A percentile compares a stretch with the other conserved stretches of the same genome.
phyloP scores from a whole-genome alignment of 1,140 invertebrate genomes.

The Nixonia krombeini region DNA sequence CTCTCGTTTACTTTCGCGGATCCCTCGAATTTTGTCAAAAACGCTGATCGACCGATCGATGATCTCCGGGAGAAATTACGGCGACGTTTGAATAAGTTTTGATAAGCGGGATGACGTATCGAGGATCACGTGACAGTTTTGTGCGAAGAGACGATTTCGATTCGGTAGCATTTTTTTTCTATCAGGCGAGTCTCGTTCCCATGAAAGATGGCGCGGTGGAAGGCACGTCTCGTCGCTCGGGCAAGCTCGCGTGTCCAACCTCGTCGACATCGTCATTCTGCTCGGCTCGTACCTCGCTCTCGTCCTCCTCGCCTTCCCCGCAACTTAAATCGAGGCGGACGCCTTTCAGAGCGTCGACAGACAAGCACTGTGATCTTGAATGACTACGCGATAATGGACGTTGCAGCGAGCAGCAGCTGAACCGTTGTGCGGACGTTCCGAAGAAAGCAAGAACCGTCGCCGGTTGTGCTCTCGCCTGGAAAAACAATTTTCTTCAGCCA shows the following conservation, averaged over 20 bases:
- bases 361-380: conserved; percentile 13
- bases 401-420: background rate
- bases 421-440: background rate
- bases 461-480: background rate
- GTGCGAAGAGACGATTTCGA: no score
- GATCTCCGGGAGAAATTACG: no score
- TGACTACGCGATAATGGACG: conserved; percentile 26
- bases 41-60: no score
- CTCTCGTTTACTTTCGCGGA: no score
- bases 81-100: no score
- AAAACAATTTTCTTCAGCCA: conserved; percentile 24
- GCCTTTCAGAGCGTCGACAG: conserved; percentile 31
- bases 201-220: no score
- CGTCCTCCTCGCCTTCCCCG: background rate
- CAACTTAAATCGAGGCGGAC: conserved; percentile 21
- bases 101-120: no score
- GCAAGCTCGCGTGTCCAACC: conserved; percentile 32
- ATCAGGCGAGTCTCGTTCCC: no score
- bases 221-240: conserved; percentile 29
- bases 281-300: no score
- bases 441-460: background rate
- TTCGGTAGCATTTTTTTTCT: no score
- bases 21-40: conserved; percentile 1
- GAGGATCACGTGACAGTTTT: no score
- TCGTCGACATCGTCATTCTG: conserved; percentile 28